phyloP scores from a whole-genome alignment of 37 sponge, comb jelly and placozoan species.

The Beroe forskalii region DNA sequence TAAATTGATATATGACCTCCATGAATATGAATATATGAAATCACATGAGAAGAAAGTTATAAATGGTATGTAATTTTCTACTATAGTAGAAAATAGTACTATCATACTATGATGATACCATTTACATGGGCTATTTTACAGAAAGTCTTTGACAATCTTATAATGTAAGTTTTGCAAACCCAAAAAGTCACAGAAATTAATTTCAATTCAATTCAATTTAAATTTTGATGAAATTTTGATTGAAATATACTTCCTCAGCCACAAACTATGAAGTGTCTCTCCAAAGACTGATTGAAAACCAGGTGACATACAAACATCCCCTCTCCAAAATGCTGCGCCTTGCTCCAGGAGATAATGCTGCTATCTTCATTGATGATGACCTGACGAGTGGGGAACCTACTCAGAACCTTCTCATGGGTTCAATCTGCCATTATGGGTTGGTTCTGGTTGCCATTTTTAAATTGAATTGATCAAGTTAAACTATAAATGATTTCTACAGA shows the following conservation, averaged over 20 bases:
- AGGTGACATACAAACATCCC: conserved; percentile 17
- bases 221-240: too few species aligned
- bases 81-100: background rate
- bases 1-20: background rate
- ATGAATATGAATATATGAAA: background rate
- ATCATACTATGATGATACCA: too few species aligned
- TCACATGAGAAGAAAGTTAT: background rate
- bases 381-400: background rate
- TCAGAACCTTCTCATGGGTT: background rate
- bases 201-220: too few species aligned
- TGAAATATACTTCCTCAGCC: conserved; percentile 33
- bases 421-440: background rate
- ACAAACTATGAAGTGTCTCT: conserved; percentile 1
- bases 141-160: too few species aligned
- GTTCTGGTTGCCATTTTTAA: background rate
- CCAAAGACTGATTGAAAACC: background rate
- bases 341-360: conserved; percentile 36
- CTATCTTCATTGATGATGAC: conserved; percentile 29
- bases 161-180: too few species aligned
- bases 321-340: background rate
- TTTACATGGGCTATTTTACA: too few species aligned
- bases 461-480: background rate
- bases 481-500: too few species aligned
- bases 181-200: too few species aligned
- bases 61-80: background rate